These are phyloP conservation scores for Phaedon cochleariae DNA, from an alignment of 2,888 invertebrate genomes.

Conservation along the genomic window DNA sequence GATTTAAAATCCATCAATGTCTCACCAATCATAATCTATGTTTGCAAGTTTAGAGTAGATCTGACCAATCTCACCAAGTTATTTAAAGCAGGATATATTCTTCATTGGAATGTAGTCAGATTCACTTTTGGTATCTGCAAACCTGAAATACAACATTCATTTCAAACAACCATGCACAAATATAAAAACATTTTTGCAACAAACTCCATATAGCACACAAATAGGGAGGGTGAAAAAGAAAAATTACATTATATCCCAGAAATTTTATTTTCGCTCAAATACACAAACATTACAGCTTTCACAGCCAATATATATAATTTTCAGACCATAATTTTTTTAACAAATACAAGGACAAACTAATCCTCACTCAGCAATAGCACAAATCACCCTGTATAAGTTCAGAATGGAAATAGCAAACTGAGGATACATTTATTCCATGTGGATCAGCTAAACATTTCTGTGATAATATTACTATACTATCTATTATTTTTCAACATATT, in stretches of 20 bases:
- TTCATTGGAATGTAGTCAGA: slow-evolving; percentile 62
- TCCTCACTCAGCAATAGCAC: slow-evolving; percentile 3
- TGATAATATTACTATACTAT: background rate
- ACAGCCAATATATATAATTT: slow-evolving; percentile 48
- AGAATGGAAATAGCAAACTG: background rate
- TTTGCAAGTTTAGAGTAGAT: too few relatives aligned
- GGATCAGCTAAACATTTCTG: background rate
- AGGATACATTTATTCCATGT: background rate
- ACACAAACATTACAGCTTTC: slow-evolving; percentile 47
- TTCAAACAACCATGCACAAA: slow-evolving; percentile 9
- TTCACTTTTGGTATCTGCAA: slow-evolving; percentile 57
- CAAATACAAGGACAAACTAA: slow-evolving; percentile 5
- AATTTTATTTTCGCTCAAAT: slow-evolving; percentile 47
- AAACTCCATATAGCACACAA: slow-evolving; percentile 42
- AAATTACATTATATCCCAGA: slow-evolving; percentile 43
- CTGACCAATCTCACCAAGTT: too few relatives aligned
- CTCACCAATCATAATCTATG: too few relatives aligned
- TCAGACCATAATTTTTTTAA: slow-evolving; percentile 28
- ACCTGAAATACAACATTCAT: slow-evolving; percentile 54
- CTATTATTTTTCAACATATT: background rate
- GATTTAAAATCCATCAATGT: too few relatives aligned
- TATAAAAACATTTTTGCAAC: slow-evolving; percentile 23
- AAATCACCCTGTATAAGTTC: slow-evolving; percentile 1
- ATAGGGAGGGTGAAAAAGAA: slow-evolving; percentile 42
- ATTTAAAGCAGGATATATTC: slow-evolving; percentile 53